Evolutionary conservation across 1,140 invertebrate species (phyloP), one percentile per base, ranked within the genome.

Genomic region (Acromyrmex charruanus): DNA sequence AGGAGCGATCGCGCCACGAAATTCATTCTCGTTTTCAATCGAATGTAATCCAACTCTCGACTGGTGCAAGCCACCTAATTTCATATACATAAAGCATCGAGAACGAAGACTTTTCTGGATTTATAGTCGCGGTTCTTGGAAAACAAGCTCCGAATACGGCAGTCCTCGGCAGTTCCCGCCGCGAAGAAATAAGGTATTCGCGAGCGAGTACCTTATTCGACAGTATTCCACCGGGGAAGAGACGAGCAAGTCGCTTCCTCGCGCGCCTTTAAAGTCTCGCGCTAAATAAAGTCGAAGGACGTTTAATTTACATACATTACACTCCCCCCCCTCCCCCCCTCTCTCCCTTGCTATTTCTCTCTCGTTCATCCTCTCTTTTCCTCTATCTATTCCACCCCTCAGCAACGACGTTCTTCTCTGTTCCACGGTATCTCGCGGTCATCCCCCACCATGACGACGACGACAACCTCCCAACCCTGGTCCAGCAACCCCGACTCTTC

Each of bases 231-330:
- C 44, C 51, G 58, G 31, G 35, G 21, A 35, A 53, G 55, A 31
- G 53, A 69, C 35, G 72, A 74, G 65, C 85, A 16, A 87, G 88
- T 86, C 69, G 89, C 86, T 79, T 89, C 59, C 49, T 82, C 66
- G 79, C 84, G 71, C 84, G 71, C 58, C 71, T 90, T 92, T 88
- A 92, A 92, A 92, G 86, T 92, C 89, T 85, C 84, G 88, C 82
- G 84, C 88, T 92, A 92, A 92, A 92, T 92, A 92, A 92, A 92
- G 91, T 92, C 91, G 88, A 74, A 80, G 88, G 86, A 92, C 91
- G 85, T 92, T 92, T 92, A 92, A 92, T 92, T 92, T 92, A 88
- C 91, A 92, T 92, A 92, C 86, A 92, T 90, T 92, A 91, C 85
- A 84, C 87, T 77, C 77, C 25, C 28, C 28, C 2, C 28, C 28